Conservation (phyloP, 2,888 invertebrate genomes). For the Melanostoma scalare region DNA sequence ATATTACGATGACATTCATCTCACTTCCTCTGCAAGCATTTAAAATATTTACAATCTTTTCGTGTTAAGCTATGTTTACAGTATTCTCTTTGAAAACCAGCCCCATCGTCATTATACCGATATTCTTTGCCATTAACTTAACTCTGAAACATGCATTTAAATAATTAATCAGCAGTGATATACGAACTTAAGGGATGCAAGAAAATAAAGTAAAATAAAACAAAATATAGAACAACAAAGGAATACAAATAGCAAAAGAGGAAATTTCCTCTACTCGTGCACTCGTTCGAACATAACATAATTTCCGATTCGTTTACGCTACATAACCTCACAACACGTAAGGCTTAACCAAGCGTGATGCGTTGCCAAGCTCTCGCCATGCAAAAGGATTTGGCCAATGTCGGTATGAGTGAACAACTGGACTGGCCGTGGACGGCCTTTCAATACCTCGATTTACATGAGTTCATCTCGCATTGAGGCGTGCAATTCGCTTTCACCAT, state of each 20-base stretch:
- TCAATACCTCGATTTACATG: conserved; percentile 50
- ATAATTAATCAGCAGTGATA: conserved; percentile 66
- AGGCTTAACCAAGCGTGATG: conserved; percentile 50
- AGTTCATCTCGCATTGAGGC: conserved; percentile 34
- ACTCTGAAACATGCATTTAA: conserved; percentile 48
- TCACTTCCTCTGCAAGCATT: conserved; percentile 15
- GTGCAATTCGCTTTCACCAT: conserved; percentile 19
- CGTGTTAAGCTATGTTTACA: conserved; percentile 45
- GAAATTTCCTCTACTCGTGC: conserved; percentile 23
- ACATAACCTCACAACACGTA: conserved; percentile 53
- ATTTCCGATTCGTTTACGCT: conserved; percentile 61
- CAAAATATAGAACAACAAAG: not conserved
- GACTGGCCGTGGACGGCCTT: conserved; percentile 11
- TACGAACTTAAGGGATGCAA: conserved; percentile 43
- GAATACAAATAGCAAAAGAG: conserved; percentile 2
- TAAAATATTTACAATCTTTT: conserved; percentile 35
- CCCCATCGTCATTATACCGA: not conserved
- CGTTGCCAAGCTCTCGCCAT: not conserved
- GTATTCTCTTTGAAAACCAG: conserved; percentile 39
- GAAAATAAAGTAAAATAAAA: conserved; percentile 25
- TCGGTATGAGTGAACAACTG: not conserved
- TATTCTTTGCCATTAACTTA: conserved; percentile 52
- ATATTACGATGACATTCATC: not conserved
- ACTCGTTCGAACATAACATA: conserved; percentile 34
- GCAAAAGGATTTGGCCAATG: conserved; percentile 18